These are phyloP conservation scores for Rostratula benghalensis DNA, from an alignment of 2,113 vertebrate species.

Conservation along the genomic window DNA sequence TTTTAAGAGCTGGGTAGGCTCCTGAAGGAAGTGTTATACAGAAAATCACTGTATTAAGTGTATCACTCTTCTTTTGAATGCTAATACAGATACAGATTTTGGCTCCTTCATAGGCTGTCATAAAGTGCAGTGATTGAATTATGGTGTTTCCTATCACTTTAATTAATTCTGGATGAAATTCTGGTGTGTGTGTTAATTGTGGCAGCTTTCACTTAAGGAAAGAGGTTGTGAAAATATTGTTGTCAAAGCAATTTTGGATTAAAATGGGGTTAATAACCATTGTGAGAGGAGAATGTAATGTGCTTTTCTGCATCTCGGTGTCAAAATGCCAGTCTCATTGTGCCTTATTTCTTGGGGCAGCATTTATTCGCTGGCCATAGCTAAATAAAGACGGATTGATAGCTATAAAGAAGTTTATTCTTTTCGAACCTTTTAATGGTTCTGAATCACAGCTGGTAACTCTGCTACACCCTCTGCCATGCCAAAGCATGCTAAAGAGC, in stretches of 20 bases:
- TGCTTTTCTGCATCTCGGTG: neutral
- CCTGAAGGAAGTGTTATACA: neutral
- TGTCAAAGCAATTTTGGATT: neutral
- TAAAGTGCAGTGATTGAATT: neutral
- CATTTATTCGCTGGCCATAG: neutral
- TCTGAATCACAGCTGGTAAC: neutral
- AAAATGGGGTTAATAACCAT: neutral
- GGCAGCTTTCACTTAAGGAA: neutral
- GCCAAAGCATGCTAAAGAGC: neutral
- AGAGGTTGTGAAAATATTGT: neutral
- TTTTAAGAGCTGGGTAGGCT: neutral
- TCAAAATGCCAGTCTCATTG: neutral
- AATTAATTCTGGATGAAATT: neutral
- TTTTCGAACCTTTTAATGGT: neutral
- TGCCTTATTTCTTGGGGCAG: neutral
- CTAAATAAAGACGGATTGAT: neutral
- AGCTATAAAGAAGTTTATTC: neutral
- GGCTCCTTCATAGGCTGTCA: neutral
- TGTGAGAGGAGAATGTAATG: neutral
- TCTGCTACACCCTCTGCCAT: neutral
- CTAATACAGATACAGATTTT: neutral
- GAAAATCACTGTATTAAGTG: constrained; percentile 23
- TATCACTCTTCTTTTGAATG: neutral
- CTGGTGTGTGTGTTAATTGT: neutral
- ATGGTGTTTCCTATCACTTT: neutral